phyloP scores from a whole-genome alignment of 1,140 invertebrate species.

The Helicorthomorpha holstii region DNA sequence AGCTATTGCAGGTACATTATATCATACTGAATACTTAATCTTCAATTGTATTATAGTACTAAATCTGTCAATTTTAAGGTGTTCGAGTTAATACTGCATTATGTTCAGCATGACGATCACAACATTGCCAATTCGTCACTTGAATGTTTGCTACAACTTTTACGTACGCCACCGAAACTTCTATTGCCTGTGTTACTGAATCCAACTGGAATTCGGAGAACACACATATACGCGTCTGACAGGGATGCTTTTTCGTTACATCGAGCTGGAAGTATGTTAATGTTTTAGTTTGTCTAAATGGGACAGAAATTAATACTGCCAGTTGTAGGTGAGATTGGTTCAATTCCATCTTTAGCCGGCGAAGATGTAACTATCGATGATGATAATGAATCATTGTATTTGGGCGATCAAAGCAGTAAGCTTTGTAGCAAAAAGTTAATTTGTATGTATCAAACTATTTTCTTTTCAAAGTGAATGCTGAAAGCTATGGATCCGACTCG shows the following conservation, averaged over 20 bases:
- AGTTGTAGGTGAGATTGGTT: no score
- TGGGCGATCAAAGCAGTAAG: no score
- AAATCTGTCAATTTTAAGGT: conserved; percentile 46
- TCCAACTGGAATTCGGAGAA: conserved; percentile 33
- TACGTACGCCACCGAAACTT: conserved; percentile 43
- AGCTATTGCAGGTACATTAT: conserved; percentile 14
- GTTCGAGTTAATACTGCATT: conserved; percentile 62
- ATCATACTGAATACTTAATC: no score
- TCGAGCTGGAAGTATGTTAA: conserved; percentile 14
- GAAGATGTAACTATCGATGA: conserved; percentile 23
- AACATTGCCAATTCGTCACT: conserved; percentile 67
- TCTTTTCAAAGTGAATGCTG: no score
- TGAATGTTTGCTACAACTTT: conserved; percentile 55
- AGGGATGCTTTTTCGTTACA: conserved; percentile 14
- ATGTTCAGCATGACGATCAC: conserved; percentile 50
- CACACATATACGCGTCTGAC: conserved; percentile 20
- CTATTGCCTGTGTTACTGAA: conserved; percentile 39
- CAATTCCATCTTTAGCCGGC: conserved; percentile 14
- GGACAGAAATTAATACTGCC: no score
- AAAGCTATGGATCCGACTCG: no score
- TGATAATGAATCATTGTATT: conserved; percentile 18
- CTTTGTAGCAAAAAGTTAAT: no score
- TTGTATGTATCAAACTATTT: no score
- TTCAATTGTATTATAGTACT: no score
- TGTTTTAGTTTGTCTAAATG: no score